Base-by-base conservation (phyloP, 2,888 invertebrate genomes). In the Sepioteuthis lessoniana region DNA sequence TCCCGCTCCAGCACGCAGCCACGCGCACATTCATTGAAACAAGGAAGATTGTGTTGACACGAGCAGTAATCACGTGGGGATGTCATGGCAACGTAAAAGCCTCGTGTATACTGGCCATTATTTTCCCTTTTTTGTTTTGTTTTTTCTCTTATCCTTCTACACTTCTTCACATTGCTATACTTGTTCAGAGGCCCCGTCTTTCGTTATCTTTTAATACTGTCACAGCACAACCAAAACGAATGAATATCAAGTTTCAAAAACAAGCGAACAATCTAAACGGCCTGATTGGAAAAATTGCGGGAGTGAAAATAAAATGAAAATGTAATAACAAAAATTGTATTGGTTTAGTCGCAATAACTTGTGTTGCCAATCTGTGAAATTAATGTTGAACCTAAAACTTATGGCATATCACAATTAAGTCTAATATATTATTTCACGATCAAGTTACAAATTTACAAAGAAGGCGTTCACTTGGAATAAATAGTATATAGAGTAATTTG, bases 41-140 rank as follows among this genome's bases (percentile, higher is more conserved):
- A 76, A 76, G 76, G n/a, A 76, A n/a, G 76, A 76, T n/a, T 76
- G 76, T 76, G 76, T 76, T 76, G 76, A 76, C 76, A 76, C 35
- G n/a, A 35, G n/a, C 76, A 76, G 76, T 76, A 76, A 35, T 76
- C 76, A 76, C 76, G 76, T 76, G n/a, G 76, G 13, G n/a, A 16
- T 76, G 76, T 16, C 76, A 76, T 76, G n/a, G 76, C 76, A 76
- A 76, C 76, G n/a, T 0, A 76, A 10, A 76, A 35, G n/a, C 76
- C 35, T 76, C 76, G 76, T 76, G n/a, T 76, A 76, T 25, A n/a
- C 35, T n/a, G 76, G 13, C 76, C 76, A 76, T 76, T 76, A 76
- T 76, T 76, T 76, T n/a, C 7, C 55, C 21, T 1, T 0, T n/a
- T 16, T 76, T 0, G n/a, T n/a, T 76, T 60, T 8, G 19, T 31